Evolutionary conservation across 2,888 invertebrate genomes (phyloP).

Genomic region (Phengaris alcon): DNA sequence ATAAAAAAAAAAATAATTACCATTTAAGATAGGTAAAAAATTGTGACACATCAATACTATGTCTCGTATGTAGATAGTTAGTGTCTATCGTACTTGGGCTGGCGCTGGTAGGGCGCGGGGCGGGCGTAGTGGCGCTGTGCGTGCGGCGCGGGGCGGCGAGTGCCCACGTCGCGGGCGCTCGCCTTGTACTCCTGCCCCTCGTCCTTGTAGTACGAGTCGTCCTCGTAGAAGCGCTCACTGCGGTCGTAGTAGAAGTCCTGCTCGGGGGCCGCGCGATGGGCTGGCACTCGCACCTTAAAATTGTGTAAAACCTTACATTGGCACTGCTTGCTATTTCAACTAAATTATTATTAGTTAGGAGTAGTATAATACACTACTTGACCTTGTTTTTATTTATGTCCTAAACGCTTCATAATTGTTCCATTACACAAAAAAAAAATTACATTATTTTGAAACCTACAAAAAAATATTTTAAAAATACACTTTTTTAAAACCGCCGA

Average conservation of each 20-base stretch:
- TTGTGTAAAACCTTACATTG: background rate
- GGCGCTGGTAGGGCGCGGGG: constrained; percentile 63
- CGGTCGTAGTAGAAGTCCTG: constrained; percentile 84
- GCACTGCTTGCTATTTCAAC: too few relatives aligned
- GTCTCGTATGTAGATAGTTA: background rate
- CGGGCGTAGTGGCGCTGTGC: constrained; percentile 47
- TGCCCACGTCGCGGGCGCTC: constrained; percentile 63
- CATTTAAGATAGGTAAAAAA: background rate
- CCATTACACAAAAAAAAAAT: too few relatives aligned
- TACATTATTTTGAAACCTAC: too few relatives aligned
- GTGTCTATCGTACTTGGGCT: constrained; percentile 56
- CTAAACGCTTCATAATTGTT: too few relatives aligned
- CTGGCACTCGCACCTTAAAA: constrained; percentile 44
- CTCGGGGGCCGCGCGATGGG: constrained; percentile 81
- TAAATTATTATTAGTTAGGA: too few relatives aligned
- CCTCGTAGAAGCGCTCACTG: constrained; percentile 67
- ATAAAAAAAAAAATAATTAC: too few relatives aligned
- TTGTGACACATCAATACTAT: background rate
- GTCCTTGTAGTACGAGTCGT: constrained; percentile 60
- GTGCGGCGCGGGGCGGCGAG: constrained; percentile 48
- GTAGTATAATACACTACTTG: too few relatives aligned
- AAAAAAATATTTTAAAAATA: too few relatives aligned
- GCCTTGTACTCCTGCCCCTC: constrained; percentile 59
- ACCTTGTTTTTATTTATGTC: too few relatives aligned
- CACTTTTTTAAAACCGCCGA: too few relatives aligned